Evolutionary conservation across 2,888 invertebrate genomes (phyloP).

Genomic region (Diachrysia chrysitis): DNA sequence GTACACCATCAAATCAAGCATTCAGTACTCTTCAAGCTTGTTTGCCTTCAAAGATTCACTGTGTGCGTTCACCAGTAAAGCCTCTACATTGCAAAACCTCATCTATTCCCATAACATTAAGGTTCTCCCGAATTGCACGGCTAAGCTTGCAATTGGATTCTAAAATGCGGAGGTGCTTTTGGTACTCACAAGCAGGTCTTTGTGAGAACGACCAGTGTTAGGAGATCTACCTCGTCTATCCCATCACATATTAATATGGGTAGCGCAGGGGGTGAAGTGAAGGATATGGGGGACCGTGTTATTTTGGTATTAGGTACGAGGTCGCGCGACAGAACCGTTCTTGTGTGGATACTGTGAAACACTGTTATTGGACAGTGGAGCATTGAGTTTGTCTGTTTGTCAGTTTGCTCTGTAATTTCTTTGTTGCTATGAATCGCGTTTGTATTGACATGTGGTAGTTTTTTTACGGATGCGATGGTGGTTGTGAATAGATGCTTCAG

Average conservation of each 20-base stretch:
- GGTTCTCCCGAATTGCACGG: slow-evolving; percentile 67
- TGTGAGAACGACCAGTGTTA: slow-evolving; percentile 78
- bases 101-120: slow-evolving; percentile 69
- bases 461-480: slow-evolving; percentile 59
- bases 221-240: slow-evolving; percentile 73
- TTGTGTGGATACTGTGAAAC: slow-evolving; percentile 85
- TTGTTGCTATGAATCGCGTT: slow-evolving; percentile 85
- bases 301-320: slow-evolving; percentile 76
- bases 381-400: slow-evolving; percentile 80
- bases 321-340: slow-evolving; percentile 84
- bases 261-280: slow-evolving; percentile 59
- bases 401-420: slow-evolving; percentile 79
- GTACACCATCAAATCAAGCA: slow-evolving; percentile 77
- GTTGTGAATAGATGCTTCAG: slow-evolving; percentile 52
- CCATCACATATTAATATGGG: slow-evolving; percentile 56
- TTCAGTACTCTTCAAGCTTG: slow-evolving; percentile 82
- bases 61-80: slow-evolving; percentile 60
- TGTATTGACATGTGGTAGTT: slow-evolving; percentile 79
- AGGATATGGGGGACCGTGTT: slow-evolving; percentile 63
- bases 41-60: slow-evolving; percentile 83
- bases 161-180: slow-evolving; percentile 85
- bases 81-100: slow-evolving; percentile 68
- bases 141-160: slow-evolving; percentile 75
- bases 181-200: slow-evolving; percentile 85
- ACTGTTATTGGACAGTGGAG: slow-evolving; percentile 85